A percentile compares a stretch with the other conserved stretches of the same genome.
Evolutionary conservation across 2,113 vertebrate genomes (phyloP).

Genomic region (Gnathonemus longibarbis): DNA sequence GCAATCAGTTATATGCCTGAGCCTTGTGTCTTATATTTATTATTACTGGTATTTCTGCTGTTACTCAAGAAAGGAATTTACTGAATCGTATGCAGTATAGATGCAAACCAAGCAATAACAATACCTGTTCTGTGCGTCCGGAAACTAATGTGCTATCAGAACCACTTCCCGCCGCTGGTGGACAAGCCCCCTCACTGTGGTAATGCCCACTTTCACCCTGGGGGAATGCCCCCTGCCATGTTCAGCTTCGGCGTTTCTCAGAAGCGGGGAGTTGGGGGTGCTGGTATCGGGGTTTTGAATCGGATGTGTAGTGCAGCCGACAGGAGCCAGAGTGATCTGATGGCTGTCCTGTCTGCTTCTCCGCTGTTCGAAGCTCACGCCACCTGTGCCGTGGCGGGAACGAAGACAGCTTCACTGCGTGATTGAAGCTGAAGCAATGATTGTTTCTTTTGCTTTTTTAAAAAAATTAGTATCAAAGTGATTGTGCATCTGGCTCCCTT

Average conservation of each 20-base stretch:
- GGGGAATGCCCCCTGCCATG: not conserved
- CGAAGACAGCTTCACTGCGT: constrained; percentile 55
- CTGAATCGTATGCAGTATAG: constrained; percentile 68
- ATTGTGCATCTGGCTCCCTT: constrained; percentile 32
- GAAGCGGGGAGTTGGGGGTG: not conserved
- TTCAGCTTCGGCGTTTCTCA: not conserved
- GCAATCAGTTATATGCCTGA: constrained; percentile 82
- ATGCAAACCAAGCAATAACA: constrained; percentile 69
- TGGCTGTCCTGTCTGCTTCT: not conserved
- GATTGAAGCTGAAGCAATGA: not conserved
- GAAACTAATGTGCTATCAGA: constrained; percentile 38
- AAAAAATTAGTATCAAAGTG: constrained; percentile 16
- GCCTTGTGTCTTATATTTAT: constrained; percentile 65
- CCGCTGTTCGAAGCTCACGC: not conserved
- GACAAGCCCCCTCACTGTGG: not conserved
- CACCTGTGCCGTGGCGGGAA: not conserved
- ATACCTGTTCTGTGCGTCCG: constrained; percentile 41
- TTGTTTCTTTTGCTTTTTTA: constrained; percentile 33
- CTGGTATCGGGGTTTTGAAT: not conserved
- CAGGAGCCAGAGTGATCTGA: not conserved
- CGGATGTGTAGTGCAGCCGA: not conserved
- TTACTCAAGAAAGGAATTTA: constrained; percentile 54
- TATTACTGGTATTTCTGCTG: constrained; percentile 41
- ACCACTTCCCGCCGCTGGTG: constrained; percentile 48
- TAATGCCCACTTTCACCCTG: not conserved